phyloP scores from a whole-genome alignment of 2,888 invertebrate species.

The Blastobasis adustella region DNA sequence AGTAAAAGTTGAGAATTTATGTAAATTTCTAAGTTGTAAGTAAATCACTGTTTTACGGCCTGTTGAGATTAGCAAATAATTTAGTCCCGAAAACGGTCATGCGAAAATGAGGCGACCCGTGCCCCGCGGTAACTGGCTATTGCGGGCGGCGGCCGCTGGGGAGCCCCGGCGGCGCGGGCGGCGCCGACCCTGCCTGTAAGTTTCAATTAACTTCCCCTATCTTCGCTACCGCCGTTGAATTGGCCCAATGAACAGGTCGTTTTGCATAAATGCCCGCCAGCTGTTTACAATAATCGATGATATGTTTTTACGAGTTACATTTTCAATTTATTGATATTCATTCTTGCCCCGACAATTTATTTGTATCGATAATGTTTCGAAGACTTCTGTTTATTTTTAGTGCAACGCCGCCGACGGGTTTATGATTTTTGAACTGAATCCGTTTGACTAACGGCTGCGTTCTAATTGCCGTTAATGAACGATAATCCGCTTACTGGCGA shows the following conservation, averaged over 20 bases:
- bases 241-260: constrained; percentile 56
- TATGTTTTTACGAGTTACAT: constrained; percentile 68
- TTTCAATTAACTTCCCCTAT: constrained; percentile 48
- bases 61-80: too few species aligned
- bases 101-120: too few species aligned
- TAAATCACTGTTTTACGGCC: not conserved
- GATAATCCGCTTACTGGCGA: constrained; percentile 20
- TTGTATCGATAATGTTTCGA: constrained; percentile 61
- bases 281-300: constrained; percentile 72
- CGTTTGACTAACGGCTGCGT: constrained; percentile 30
- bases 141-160: not conserved
- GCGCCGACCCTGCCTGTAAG: constrained; percentile 27
- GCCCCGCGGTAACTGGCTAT: too few species aligned
- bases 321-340: constrained; percentile 70
- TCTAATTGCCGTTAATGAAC: constrained; percentile 41
- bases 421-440: constrained; percentile 34
- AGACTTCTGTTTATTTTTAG: constrained; percentile 64
- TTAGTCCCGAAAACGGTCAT: too few species aligned
- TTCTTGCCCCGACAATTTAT: constrained; percentile 65
- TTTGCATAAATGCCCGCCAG: constrained; percentile 71
- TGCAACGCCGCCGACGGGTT: constrained; percentile 40
- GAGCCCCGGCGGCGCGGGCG: constrained; percentile 2
- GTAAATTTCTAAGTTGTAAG: constrained; percentile 52
- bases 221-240: constrained; percentile 64
- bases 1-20: constrained; percentile 46